Evolutionary conservation across 1,140 invertebrate species (phyloP).

Genomic region (Papilio dardanus): DNA sequence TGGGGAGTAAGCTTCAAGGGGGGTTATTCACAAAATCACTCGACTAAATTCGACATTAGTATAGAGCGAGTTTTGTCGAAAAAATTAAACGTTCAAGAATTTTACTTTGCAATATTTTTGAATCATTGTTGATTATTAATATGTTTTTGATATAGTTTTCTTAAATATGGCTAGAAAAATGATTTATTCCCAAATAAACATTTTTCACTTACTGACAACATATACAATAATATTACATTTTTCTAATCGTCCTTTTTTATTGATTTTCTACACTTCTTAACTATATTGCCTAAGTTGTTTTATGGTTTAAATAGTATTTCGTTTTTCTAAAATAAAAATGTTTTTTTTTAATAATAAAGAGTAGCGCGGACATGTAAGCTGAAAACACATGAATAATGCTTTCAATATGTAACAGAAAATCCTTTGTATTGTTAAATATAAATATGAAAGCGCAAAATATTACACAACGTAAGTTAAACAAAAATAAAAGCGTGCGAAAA

Average conservation of each 20-base stretch:
- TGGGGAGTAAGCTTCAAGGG: constrained; percentile 64
- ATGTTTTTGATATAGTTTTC: background rate
- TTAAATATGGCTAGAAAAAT: too few relatives aligned
- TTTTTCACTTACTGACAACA: too few relatives aligned
- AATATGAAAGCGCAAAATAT: background rate
- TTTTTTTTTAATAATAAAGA: too few relatives aligned
- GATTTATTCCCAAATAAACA: too few relatives aligned
- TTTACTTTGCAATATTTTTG: background rate
- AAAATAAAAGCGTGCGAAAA: constrained; percentile 1
- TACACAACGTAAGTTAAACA: background rate
- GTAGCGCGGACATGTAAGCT: too few relatives aligned
- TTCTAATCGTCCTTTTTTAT: too few relatives aligned
- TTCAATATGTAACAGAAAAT: background rate
- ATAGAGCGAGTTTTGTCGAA: background rate
- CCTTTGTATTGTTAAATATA: background rate
- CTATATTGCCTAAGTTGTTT: too few relatives aligned
- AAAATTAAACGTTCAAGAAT: background rate
- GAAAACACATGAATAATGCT: background rate
- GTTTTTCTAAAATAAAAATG: too few relatives aligned
- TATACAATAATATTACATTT: too few relatives aligned
- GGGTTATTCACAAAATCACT: constrained; percentile 52
- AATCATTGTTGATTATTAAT: background rate
- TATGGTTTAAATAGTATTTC: too few relatives aligned
- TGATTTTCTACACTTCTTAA: too few relatives aligned
- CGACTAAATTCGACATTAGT: constrained; percentile 31